Evolutionary conservation across 2,888 invertebrate genomes (phyloP).

Genomic region (Bugula neritina): DNA sequence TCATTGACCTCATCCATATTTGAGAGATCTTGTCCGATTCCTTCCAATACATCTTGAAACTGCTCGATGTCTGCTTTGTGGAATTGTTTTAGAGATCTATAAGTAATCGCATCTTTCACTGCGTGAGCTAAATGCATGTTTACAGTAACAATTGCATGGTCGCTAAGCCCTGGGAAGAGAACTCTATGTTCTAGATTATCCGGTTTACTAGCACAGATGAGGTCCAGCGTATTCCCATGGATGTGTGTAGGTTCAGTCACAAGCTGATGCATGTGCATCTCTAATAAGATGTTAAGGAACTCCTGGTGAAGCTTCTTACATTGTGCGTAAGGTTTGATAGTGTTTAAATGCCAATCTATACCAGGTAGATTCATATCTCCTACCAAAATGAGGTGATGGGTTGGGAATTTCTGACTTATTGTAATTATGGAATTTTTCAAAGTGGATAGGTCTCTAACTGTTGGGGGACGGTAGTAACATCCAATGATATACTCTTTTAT

Average conservation of each 20-base stretch:
- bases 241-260: neutral
- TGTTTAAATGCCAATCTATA: neutral
- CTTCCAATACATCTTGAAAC: neutral
- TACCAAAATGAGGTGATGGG: neutral
- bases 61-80: neutral
- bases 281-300: neutral
- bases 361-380: conserved; percentile 17
- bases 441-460: neutral
- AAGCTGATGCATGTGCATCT: neutral
- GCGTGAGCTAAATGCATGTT: neutral
- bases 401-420: neutral
- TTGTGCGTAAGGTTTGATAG: neutral
- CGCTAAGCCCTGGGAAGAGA: neutral
- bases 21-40: neutral
- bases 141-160: conserved; percentile 2
- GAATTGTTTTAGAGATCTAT: neutral
- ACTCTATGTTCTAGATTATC: neutral
- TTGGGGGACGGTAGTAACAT: conserved; percentile 18
- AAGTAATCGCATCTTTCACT: too few relatives aligned
- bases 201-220: neutral
- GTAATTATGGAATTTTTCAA: neutral
- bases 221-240: conserved; percentile 6
- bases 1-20: neutral
- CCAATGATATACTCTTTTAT: neutral
- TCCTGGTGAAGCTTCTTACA: neutral